A percentile compares a stretch with the other conserved stretches of the same genome.
Evolutionary conservation across 2,113 vertebrate genomes (phyloP).

Genomic region (Cacatua alba): DNA sequence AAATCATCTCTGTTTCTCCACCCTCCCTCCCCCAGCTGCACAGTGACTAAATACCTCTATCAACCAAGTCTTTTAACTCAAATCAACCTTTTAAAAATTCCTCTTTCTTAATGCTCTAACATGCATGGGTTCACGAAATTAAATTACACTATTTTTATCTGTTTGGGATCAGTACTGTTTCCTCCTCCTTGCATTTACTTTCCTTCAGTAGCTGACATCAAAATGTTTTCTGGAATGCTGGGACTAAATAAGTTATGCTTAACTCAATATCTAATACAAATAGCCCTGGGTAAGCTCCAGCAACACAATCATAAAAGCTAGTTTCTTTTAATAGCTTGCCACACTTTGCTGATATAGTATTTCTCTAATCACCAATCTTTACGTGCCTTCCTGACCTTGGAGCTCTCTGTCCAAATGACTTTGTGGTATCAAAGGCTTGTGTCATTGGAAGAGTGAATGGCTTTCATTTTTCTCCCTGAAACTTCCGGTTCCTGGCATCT

Average conservation of each 20-base stretch:
- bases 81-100: conserved; percentile 75
- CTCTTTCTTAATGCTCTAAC: conserved; percentile 75
- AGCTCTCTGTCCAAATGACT: conserved; percentile 79
- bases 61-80: conserved; percentile 57
- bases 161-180: conserved; percentile 81
- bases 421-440: conserved; percentile 82
- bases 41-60: conserved; percentile 57
- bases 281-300: conserved; percentile 81
- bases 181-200: conserved; percentile 85
- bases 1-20: conserved; percentile 24
- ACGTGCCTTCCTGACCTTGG: conserved; percentile 84
- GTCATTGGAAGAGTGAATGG: conserved; percentile 86
- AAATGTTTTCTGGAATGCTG: conserved; percentile 86
- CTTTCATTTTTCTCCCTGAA: conserved; percentile 86
- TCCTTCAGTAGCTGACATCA: conserved; percentile 86
- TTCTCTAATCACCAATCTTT: conserved; percentile 88
- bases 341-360: conserved; percentile 88
- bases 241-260: conserved; percentile 89
- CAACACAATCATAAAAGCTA: conserved; percentile 84
- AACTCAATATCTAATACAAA: conserved; percentile 91
- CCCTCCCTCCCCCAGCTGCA: neutral
- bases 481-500: conserved; percentile 88
- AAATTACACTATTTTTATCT: conserved; percentile 86
- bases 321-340: conserved; percentile 85
- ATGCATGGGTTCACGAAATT: conserved; percentile 79